Base-by-base conservation (phyloP, 2,797 vertebrate species). In the Astyanax mexicanus region DNA sequence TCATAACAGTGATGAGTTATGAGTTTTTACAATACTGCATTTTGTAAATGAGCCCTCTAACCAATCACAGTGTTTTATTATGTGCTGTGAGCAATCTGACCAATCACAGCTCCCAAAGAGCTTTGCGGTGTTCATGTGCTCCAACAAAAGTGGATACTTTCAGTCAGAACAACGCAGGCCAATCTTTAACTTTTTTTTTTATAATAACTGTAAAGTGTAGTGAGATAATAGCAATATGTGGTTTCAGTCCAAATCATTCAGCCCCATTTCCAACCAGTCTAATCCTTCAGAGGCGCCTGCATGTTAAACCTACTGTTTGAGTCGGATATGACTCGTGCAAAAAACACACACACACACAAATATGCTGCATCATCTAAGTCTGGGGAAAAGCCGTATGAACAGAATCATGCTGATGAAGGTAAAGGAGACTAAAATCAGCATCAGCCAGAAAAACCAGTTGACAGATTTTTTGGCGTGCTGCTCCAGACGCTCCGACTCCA, bases 381-480 rank as follows among this genome's bases (percentile, higher is more conserved):
- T 91, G 55, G 97, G 98, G 85, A 99, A 96, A 77, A 99, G 92
- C 69, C 97, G 91, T 76, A 99, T 99, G 79, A 99, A 99, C 69
- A 99, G 95, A 86, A 99, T 98, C 96, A 97, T 98, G 82, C 96
- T 96, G 86, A 99, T 98, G 83, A 99, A 99, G 74, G 93, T 94
- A 84, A 97, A 98, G 70, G 96, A 98, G 69, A 99, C 98, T 0
- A 98, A 81, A 58, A 98, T 93, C 9, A 99, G 90, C 97, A 98
- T 96, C 37, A 98, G 91, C 97, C 97, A 99, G 27, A 99, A 90
- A 6, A 98, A 90, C 98, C 97, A 99, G 94, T 99, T 98, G 81
- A 99, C 96, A 0, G 98, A 96, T 88, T 98, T 99, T 92, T 98
- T 98, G 0, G 98, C 90, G 0, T 99, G 97, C 84, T 99, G 97